Base-by-base conservation (phyloP, 2,888 invertebrate species). In the Macaria liturata region DNA sequence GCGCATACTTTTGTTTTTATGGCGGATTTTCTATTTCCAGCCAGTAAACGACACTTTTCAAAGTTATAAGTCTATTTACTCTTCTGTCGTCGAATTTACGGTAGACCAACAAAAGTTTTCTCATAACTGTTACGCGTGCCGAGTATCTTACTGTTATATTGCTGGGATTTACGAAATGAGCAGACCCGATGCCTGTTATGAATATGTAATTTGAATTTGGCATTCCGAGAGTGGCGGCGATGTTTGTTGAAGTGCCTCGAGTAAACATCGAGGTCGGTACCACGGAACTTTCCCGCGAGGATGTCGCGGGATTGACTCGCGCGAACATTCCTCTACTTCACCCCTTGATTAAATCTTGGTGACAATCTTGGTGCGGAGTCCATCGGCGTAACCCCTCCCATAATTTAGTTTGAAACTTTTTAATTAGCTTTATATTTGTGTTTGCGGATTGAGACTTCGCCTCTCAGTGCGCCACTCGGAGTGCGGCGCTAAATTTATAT, bases 391-490 rank as follows among this genome's bases (percentile, higher is more conserved):
- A 86, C 89, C 91, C 90, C 91, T 89, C 91, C 89, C 89, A 91
- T 91, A 91, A 91, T 91, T 91, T 87, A 90, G 91, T 91, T 91
- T 84, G 81, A 85, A 91, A 91, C 91, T 91, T 91, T 91, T 91
- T 90, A 91, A 91, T 91, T 91, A 91, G 91, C 89, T 91, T 91
- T 91, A 91, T 91, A 89, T 91, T 91, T 91, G 91, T 91, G 88
- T 91, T 91, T 91, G 89, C 83, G 86, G 89, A 91, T 91, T 89
- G 91, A 91, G 91, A 88, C 88, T 86, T 91, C 69, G 81, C 73
- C 78, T 82, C 78, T 80, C 76, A 79, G 87, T 90, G 87, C 85
- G 86, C 86, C 86, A 88, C 87, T 86, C 80, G 74, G 80, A 66
- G 77, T 79, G 89, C 75, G 91, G 89, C 81, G 79, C 67, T 74